phyloP scores from a whole-genome alignment of 2,888 invertebrate genomes.

The Hydrotaea diabolus region DNA sequence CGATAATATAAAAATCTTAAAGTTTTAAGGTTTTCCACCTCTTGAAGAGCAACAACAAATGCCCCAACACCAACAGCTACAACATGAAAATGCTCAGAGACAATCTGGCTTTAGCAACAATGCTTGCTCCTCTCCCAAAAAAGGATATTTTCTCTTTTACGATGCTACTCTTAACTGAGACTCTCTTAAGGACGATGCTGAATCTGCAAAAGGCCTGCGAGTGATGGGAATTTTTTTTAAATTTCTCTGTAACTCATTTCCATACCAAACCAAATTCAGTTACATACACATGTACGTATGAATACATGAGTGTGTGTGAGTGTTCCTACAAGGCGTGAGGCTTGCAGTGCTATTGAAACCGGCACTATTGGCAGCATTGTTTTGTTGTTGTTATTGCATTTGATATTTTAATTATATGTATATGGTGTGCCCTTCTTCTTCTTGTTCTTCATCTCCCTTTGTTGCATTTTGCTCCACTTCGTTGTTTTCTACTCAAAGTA shows the following conservation, averaged over 20 bases:
- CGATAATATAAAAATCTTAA: conserved; percentile 50
- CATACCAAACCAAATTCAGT: no score
- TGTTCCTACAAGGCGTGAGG: no score
- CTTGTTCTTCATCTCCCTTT: conserved; percentile 2
- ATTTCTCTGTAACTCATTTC: conserved; percentile 6
- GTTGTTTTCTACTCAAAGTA: not conserved
- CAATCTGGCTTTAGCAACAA: not conserved
- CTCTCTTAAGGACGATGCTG: not conserved
- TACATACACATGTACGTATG: no score
- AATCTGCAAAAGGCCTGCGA: not conserved
- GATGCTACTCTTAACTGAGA: not conserved
- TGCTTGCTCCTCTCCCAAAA: not conserved
- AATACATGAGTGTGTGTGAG: no score
- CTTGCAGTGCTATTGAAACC: conserved; percentile 8
- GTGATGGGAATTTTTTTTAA: not conserved
- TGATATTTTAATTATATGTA: not conserved
- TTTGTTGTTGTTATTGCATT: not conserved
- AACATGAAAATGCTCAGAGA: not conserved
- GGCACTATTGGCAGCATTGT: conserved; percentile 5
- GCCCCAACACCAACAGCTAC: not conserved
- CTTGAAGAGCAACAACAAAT: not conserved
- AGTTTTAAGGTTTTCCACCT: conserved; percentile 52
- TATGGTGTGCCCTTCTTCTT: not conserved
- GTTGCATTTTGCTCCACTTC: no score
- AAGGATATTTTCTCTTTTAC: conserved; percentile 27